A percentile compares a stretch with the other conserved stretches of the same genome.
These are phyloP conservation scores for Dicrurus megarhynchus DNA, from an alignment of 2,113 vertebrate species.

Conservation along the genomic window DNA sequence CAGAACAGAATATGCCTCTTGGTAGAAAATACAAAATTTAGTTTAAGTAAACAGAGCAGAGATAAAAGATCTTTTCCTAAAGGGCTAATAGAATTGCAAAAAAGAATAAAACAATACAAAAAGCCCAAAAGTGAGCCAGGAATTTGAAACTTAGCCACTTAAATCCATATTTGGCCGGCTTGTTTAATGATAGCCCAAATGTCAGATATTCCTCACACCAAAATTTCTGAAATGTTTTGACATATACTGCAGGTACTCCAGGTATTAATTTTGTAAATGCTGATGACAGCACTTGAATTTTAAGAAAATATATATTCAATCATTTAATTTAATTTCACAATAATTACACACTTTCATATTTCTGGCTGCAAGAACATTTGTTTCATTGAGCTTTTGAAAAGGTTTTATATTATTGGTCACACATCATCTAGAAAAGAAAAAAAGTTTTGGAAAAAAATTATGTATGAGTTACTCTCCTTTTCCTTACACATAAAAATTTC, in stretches of 20 bases:
- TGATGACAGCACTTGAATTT: neutral
- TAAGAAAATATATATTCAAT: neutral
- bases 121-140: neutral
- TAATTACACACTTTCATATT: neutral
- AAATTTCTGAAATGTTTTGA: neutral
- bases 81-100: neutral
- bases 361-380: neutral
- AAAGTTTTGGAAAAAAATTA: neutral
- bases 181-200: neutral
- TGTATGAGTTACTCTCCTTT: neutral
- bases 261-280: neutral
- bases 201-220: neutral
- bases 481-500: neutral
- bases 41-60: neutral
- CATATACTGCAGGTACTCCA: neutral
- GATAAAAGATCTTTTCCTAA: neutral
- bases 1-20: neutral
- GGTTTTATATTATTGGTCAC: neutral
- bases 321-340: neutral
- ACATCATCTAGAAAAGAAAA: neutral
- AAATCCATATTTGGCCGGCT: neutral
- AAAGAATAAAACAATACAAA: neutral
- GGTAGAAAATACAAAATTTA: neutral
- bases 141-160: neutral
- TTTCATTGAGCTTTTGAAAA: neutral